phyloP scores from a whole-genome alignment of 2,113 vertebrate species.

The Misgurnus anguillicaudatus region DNA sequence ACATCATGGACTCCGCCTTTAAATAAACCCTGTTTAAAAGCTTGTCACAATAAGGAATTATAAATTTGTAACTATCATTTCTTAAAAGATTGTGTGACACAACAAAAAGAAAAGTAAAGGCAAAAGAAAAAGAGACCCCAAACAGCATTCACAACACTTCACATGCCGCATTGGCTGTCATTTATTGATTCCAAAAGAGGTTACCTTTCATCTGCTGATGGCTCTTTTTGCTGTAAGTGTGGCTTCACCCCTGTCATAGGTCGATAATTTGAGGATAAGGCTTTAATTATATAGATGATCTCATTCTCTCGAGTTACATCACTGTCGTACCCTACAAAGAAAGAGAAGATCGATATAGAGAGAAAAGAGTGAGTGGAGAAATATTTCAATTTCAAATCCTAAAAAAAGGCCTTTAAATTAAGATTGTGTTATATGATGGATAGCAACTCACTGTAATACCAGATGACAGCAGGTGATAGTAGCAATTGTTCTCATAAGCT shows the following conservation, averaged over 20 bases:
- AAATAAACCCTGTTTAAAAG: too few species aligned
- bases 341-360: background rate
- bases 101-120: background rate
- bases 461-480: background rate
- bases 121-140: too few species aligned
- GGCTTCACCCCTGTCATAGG: slow-evolving; percentile 94
- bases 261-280: slow-evolving; percentile 94
- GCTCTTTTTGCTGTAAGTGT: slow-evolving; percentile 95
- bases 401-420: background rate
- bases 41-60: too few species aligned
- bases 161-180: background rate
- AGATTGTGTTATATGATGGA: background rate
- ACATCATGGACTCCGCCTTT: too few species aligned
- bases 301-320: slow-evolving; percentile 97
- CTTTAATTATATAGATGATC: slow-evolving; percentile 95
- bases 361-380: background rate
- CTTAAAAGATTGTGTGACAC: background rate
- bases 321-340: slow-evolving; percentile 90
- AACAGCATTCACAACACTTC: background rate
- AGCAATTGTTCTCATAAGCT: background rate
- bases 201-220: slow-evolving; percentile 94
- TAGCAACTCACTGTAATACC: background rate
- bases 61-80: too few species aligned
- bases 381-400: background rate
- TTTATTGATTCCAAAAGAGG: background rate